Conservation (phyloP, 2,797 vertebrate genomes). For the Lerista edwardsae region DNA sequence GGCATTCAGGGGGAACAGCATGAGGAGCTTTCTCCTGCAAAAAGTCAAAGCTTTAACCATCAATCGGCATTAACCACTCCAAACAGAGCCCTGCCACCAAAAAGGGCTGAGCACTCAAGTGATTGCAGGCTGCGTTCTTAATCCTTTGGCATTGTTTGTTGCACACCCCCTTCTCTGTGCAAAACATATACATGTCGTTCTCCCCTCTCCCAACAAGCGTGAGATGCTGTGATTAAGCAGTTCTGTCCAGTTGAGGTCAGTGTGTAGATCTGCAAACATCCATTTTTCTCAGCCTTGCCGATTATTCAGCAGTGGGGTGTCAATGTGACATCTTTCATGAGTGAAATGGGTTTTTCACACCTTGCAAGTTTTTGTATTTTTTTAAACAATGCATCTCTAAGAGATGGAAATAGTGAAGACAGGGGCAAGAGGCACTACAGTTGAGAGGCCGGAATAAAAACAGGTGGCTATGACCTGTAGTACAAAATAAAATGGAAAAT, state of each 20-base stretch:
- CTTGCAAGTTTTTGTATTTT: background rate
- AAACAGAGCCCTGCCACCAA: background rate
- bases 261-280: conserved; percentile 20
- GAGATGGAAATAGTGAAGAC: conserved; percentile 8
- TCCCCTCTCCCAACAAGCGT: conserved; percentile 8
- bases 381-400: conserved; percentile 29
- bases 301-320: conserved; percentile 32
- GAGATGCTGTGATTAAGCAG: conserved; percentile 43
- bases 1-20: too few relatives aligned
- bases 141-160: background rate
- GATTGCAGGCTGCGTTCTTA: conserved; percentile 23
- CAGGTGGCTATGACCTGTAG: conserved; percentile 7
- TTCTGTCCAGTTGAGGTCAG: conserved; percentile 36
- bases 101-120: background rate
- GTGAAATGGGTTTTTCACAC: conserved; percentile 1
- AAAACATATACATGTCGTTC: conserved; percentile 18
- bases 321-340: conserved; percentile 28
- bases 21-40: too few relatives aligned
- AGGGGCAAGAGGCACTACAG: conserved; percentile 15
- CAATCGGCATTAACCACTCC: background rate
- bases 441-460: conserved; percentile 22
- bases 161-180: conserved; percentile 20
- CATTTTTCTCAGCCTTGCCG: conserved; percentile 41
- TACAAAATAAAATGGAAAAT: conserved; percentile 39
- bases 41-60: background rate